Percentiles rank a stretch among this genome's conserved stretches.
These are phyloP conservation scores for Diogma glabrata DNA, from an alignment of 2,888 invertebrate genomes.

Conservation along the genomic window DNA sequence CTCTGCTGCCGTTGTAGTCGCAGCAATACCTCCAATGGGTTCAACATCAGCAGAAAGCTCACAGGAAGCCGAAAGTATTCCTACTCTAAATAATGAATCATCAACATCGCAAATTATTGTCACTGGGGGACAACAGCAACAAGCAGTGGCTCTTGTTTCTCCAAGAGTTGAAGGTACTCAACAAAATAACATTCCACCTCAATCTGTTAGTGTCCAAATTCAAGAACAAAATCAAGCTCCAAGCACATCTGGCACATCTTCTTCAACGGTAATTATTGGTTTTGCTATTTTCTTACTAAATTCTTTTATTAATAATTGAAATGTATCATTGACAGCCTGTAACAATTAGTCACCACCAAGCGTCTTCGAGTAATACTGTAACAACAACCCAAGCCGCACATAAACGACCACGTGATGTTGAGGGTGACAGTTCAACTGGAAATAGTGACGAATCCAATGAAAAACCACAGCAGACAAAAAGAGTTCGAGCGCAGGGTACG, in stretches of 20 bases:
- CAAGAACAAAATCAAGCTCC: constrained; percentile 31
- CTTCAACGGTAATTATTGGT: constrained; percentile 22
- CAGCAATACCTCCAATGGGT: constrained; percentile 51
- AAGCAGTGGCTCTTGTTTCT: constrained; percentile 58
- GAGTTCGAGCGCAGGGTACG: constrained; percentile 31
- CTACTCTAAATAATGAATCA: constrained; percentile 31
- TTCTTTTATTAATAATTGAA: constrained; percentile 8
- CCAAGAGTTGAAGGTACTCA: constrained; percentile 57
- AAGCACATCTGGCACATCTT: constrained; percentile 29
- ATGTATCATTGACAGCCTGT: constrained; percentile 17
- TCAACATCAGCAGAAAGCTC: constrained; percentile 34
- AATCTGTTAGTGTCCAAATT: constrained; percentile 25
- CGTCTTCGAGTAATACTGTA: constrained; percentile 52
- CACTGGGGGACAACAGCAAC: constrained; percentile 38
- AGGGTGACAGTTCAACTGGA: constrained; percentile 41
- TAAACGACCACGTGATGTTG: constrained; percentile 47
- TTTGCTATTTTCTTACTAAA: neutral
- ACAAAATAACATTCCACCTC: constrained; percentile 26
- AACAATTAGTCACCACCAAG: constrained; percentile 36
- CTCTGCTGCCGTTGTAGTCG: constrained; percentile 46
- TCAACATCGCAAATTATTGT: constrained; percentile 22
- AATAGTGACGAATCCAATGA: constrained; percentile 36
- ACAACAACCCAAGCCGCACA: constrained; percentile 53
- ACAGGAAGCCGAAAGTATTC: constrained; percentile 36
- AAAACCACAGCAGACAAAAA: constrained; percentile 24